Base-by-base conservation (phyloP, 2,797 vertebrate species). In the Poecilia velifera region DNA sequence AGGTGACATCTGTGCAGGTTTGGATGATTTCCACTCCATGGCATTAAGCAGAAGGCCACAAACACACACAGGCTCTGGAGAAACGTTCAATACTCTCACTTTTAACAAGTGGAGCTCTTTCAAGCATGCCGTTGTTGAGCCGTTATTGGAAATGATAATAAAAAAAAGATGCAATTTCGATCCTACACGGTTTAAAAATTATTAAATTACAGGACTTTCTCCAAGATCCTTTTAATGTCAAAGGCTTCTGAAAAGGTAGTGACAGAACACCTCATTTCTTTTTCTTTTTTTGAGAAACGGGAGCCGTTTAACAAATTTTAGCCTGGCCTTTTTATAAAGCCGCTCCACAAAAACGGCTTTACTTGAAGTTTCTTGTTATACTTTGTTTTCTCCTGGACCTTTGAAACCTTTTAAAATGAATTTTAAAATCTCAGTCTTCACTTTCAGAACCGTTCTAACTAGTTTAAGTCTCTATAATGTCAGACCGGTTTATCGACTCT, bases 1-100 rank as follows among this genome's bases (percentile, higher is more conserved):
- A 89, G 90, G 89, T 89, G 92, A 88, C 88, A 90, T 93, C 89
- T 87, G 83, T 82, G 70, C 80, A 59, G 64, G 80, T 78, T 87
- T 88, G 82, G 82, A 86, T 55, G 25, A 74, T 39, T 76, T 82
- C 80, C 88, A 86, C 76, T 64, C 73, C 36, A 34, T 34, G 81
- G 59, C 73, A 83, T 80, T 41, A 76, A 71, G 71, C 77, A 46
- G 1, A 12, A 36, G 55, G 46, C 71, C 86, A 82, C 84, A 82
- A 79, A 86, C 49, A 77, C 31, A 57, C 45, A 4, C 73, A 77
- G 6, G 34, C 22, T 13, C 39, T 39, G 39, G n/a, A 45, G 22
- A n/a, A n/a, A 45, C n/a, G 2, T n/a, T 12, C 39, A 70, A 14
- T 43, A n/a, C 22, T 43, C 9, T 43, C 4, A 43, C 22, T 36